Evolutionary conservation across 2,888 invertebrate genomes (phyloP), one percentile per base, ranked within the genome.

Genomic region (Tenthredo livida): DNA sequence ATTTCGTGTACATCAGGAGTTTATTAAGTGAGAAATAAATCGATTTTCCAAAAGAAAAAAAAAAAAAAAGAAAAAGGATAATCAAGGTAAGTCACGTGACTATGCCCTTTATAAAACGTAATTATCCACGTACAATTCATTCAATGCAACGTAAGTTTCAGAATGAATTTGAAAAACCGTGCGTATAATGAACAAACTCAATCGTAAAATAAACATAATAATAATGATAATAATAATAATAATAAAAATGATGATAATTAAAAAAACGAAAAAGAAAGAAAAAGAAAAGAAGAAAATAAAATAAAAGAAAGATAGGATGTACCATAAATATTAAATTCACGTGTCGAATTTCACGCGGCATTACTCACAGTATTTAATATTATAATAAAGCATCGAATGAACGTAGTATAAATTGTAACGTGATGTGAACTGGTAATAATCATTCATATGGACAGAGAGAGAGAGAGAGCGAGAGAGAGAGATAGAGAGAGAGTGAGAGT

Each of bases 131-230:
- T 40, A 72, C 70, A 40, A 75, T 50, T 25, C 75, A 75, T 72
- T 72, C n/a, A 67, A 67, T 67, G 67, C 67, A 25, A 61, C 25
- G 21, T 61, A 29, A 25, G 9, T 40, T 43, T 43, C n/a, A 43
- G 21, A 43, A 43, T 73, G 73, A 73, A 43, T 21, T 73, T 67
- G 12, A 33, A 29, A 25, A 67, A 15, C 3, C 33, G 15, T 67
- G 33, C 17, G 33, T 67, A 17, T 33, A 67, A 67, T 67, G 33
- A 73, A 6, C 47, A 15, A 73, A 47, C 12, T 73, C 40, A 21
- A 73, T 21, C 15, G 73, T 25, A 67, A 77, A 84, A 77, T 84
- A 85, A 88, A 72, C 72, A 21, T 72, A 29, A 67, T 58, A 25
- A 61, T 61, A 37, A 70, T 70, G 15, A 70, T 70, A 70, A 70